Base-by-base conservation (phyloP, 2,113 vertebrate genomes). In the Neopipo cinnamomea region DNA sequence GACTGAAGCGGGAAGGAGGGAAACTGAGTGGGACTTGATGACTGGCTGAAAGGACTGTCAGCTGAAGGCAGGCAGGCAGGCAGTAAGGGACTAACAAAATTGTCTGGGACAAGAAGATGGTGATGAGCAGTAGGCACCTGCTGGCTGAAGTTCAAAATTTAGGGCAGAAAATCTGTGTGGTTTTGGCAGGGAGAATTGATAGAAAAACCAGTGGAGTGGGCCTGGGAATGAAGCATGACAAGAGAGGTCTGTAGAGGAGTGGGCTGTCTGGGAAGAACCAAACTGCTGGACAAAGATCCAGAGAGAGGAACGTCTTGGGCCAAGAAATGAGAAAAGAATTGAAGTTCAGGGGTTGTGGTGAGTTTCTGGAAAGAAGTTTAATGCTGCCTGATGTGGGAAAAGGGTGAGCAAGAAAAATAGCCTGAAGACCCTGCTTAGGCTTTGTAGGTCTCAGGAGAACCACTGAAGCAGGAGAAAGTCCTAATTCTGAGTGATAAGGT, bases 21-120 rank as follows among this genome's bases (percentile, higher is more conserved):
- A 88, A 87, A 62, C 25, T 63, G 92, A 95, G 92, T 91, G 79
- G 88, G 82, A 90, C 28, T 73, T 85, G 71, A 84, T 71, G 76
- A 58, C 62, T 70, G 91, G 31, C 58, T 95, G 85, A 22, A 75
- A 86, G 89, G 62, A 61, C 33, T 82, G 70, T 71, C 67, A 80
- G 27, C 66, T 88, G 82, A 65, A 88, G 66, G 39, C 31, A 81
- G 61, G 39, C 31, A 81, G 61, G 37, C 41, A 88, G 70, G 52
- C 39, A 77, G 35, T 15, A 63, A 58, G 49, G 44, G 44, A 31
- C 35, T 68, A 61, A 52, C 14, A 80, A 80, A 56, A 55, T 75
- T 41, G 42, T 62, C n/a, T 83, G 88, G 46, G 53, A 50, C 46
- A 73, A 52, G 61, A 91, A 61, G 22, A n/a, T 91, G 35, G 35